Percentiles rank a stretch among this genome's conserved stretches.
Conservation (phyloP, 2,888 invertebrate genomes). For the Drosophila nigricruria region DNA sequence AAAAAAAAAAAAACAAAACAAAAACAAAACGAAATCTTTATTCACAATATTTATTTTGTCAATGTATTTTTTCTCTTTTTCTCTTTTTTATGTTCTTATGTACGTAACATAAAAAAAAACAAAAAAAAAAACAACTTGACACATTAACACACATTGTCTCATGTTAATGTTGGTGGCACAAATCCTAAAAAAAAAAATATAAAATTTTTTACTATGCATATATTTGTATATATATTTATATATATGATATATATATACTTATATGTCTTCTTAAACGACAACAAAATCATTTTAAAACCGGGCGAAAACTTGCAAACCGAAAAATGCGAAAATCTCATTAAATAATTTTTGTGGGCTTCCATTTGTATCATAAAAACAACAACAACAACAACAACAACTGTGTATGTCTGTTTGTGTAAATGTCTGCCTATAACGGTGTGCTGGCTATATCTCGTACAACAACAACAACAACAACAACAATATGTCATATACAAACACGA, state of each 20-base stretch:
- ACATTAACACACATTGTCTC: conserved; percentile 59
- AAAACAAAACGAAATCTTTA: conserved; percentile 22
- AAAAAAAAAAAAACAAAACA: conserved; percentile 12
- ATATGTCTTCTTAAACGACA: conserved; percentile 29
- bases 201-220: conserved; percentile 29
- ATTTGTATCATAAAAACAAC: conserved; percentile 60
- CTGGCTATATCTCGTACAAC: conserved; percentile 57
- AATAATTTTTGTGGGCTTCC: conserved; percentile 63
- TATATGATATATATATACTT: conserved; percentile 13
- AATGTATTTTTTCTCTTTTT: conserved; percentile 83
- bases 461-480: conserved; percentile 32
- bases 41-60: conserved; percentile 82
- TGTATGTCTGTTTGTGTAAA: conserved; percentile 78
- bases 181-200: conserved; percentile 65
- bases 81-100: conserved; percentile 79
- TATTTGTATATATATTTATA: conserved; percentile 20
- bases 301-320: conserved; percentile 29
- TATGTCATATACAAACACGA: conserved; percentile 40
- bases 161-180: conserved; percentile 83
- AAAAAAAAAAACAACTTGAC: conserved; percentile 61
- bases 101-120: conserved; percentile 69
- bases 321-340: conserved; percentile 23
- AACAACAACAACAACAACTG: conserved; percentile 31
- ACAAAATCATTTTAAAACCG: conserved; percentile 32
- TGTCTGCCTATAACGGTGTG: conserved; percentile 70